Evolutionary conservation across 2,797 vertebrate species (phyloP), one percentile per base, ranked within the genome.

Genomic region (Sebastes diploproa): DNA sequence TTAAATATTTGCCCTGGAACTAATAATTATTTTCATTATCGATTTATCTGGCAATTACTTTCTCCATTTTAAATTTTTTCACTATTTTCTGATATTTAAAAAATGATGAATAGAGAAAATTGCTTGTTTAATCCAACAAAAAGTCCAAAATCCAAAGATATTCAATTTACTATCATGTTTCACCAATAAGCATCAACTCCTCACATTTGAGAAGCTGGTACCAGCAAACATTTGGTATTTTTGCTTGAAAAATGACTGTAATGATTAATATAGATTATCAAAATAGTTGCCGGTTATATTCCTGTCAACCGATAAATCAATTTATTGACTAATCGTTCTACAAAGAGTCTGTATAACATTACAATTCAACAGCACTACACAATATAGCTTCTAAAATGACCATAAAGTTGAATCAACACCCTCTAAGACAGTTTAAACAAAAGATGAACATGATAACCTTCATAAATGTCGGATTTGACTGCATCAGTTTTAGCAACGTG

Each of bases 401-500:
- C 10, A 64, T 42, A 46, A 22, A 67, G 25, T 50, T 66, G 25
- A 30, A 29, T n/a, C 25, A 66, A 4, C 16, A 29, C 8, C 1
- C 6, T 0, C 3, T 30, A 38, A 27, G 11, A 30, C 23, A 0
- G 22, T 1, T 56, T 13, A 60, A 2, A 9, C 0, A 61, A 61
- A 32, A 61, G 29, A 32, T 61, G 59, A 34, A 32, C 11, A 7
- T 27, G 13, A 20, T 23, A 22, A 34, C 6, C 16, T n/a, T 74
- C 0, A 27, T 14, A 12, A 27, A 38, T 22, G 50, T 18, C 7
- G 20, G 25, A 42, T 75, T 36, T 27, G 32, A 29, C 25, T 2
- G 1, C n/a, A 42, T 38, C 55, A 55, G 32, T 56, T 75, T 65
- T 20, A 25, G 7, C n/a, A 18, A 18, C 3, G 16, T 27, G 38